Conservation (phyloP, 2,797 vertebrate species). For the Rhabdomys pumilio region DNA sequence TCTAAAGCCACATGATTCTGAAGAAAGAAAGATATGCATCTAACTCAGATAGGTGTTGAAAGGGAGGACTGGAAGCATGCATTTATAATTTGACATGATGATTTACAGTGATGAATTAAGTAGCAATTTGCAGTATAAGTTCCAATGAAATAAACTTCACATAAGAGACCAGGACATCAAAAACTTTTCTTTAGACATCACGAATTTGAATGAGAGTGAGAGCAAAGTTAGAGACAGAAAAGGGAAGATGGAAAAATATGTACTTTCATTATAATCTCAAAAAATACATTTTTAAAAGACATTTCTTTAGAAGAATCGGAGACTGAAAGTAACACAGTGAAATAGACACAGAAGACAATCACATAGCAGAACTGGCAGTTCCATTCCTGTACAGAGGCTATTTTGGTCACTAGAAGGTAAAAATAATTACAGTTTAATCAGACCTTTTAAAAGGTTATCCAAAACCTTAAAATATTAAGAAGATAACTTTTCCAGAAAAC, state of each 20-base stretch:
- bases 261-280: not conserved
- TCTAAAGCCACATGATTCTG: not conserved
- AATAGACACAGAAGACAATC: not conserved
- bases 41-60: not conserved
- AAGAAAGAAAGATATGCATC: not conserved
- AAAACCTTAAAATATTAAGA: conserved; percentile 60
- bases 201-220: not conserved
- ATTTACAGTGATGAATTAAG: not conserved
- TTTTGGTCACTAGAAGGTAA: not conserved
- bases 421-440: conserved; percentile 58
- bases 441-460: conserved; percentile 2
- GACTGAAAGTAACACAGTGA: not conserved
- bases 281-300: not conserved
- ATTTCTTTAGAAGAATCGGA: not conserved
- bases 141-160: not conserved
- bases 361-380: not conserved
- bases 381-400: not conserved
- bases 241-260: no score
- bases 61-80: not conserved
- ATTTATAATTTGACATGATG: not conserved
- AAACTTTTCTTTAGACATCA: not conserved
- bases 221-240: not conserved
- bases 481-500: not conserved
- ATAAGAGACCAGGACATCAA: not conserved
- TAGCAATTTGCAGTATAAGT: not conserved